Percentiles rank a stretch among this genome's conserved stretches.
These are phyloP conservation scores for Montipora capitata DNA, from an alignment of 92 coral and sea anemone species.

Conservation along the genomic window DNA sequence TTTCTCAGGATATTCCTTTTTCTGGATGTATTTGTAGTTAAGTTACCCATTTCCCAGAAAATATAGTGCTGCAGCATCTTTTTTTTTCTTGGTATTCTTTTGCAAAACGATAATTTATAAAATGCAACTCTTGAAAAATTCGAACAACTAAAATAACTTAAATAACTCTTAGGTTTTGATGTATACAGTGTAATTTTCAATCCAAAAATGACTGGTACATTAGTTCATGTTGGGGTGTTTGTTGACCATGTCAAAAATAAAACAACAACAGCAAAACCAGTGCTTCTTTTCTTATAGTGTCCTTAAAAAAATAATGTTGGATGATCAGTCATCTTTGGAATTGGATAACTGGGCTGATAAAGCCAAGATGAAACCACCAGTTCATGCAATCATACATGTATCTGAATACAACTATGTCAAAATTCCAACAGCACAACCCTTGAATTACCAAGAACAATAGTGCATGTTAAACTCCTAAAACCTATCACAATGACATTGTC, in stretches of 20 bases:
- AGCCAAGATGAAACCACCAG: not conserved
- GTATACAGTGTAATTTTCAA: not conserved
- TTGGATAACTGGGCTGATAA: not conserved
- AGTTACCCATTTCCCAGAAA: constrained; percentile 39
- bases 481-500: too few relatives aligned
- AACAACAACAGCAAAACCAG: not conserved
- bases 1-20: not conserved
- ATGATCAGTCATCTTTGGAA: not conserved
- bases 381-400: not conserved
- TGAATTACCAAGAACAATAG: too few relatives aligned
- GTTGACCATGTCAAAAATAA: not conserved
- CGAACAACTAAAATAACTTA: constrained; percentile 59
- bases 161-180: not conserved
- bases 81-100: not conserved
- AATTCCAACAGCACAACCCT: too few relatives aligned
- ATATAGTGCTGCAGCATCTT: constrained; percentile 12
- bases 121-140: constrained; percentile 48
- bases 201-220: not conserved
- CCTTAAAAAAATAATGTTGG: not conserved
- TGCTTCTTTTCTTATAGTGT: not conserved
- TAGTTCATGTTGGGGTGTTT: not conserved
- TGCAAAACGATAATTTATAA: constrained; percentile 44
- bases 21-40: not conserved
- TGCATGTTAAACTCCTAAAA: too few relatives aligned
- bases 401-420: not conserved